Conservation (phyloP, 2,888 invertebrate species). For the Perizoma flavofasciatum region DNA sequence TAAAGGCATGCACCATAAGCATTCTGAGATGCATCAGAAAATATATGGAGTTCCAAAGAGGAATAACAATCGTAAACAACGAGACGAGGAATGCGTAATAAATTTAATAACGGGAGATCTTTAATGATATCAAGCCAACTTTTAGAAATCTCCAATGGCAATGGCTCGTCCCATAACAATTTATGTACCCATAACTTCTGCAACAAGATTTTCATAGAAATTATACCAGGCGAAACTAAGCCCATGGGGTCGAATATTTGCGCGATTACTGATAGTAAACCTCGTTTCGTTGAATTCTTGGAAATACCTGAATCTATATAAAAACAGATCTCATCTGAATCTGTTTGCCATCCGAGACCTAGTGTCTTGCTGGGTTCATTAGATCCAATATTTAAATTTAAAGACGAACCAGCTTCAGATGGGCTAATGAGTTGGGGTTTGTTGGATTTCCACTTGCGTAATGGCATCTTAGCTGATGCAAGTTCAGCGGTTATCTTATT, state of each 20-base stretch:
- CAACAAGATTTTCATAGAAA: slow-evolving; percentile 40
- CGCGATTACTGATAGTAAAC: slow-evolving; percentile 30
- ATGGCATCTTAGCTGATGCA: slow-evolving; percentile 9
- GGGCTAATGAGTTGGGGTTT: slow-evolving; percentile 7
- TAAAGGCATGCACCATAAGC: slow-evolving; percentile 46
- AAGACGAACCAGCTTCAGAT: slow-evolving; percentile 3
- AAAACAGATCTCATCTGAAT: slow-evolving; percentile 36
- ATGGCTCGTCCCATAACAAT: slow-evolving; percentile 38
- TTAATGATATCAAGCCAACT: slow-evolving; percentile 1
- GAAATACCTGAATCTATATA: slow-evolving; percentile 17
- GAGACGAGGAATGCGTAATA: slow-evolving; percentile 35
- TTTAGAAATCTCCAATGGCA: slow-evolving; percentile 5
- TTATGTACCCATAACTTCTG: slow-evolving; percentile 40
- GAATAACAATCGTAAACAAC: slow-evolving; percentile 32
- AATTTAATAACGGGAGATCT: slow-evolving; percentile 29
- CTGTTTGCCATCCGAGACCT: slow-evolving; percentile 40
- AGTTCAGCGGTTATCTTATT: slow-evolving; percentile 9
- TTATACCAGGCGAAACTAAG: slow-evolving; percentile 35
- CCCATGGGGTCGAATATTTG: slow-evolving; percentile 41
- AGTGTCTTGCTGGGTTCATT: slow-evolving; percentile 37
- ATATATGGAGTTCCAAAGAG: slow-evolving; percentile 39
- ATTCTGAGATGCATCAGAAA: slow-evolving; percentile 42
- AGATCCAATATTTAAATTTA: slow-evolving; percentile 9
- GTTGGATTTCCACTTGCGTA: slow-evolving; percentile 15
- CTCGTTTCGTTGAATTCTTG: slow-evolving; percentile 40